Evolutionary conservation across 2,888 invertebrate species (phyloP).

Genomic region (Tanytarsus gracilentus): DNA sequence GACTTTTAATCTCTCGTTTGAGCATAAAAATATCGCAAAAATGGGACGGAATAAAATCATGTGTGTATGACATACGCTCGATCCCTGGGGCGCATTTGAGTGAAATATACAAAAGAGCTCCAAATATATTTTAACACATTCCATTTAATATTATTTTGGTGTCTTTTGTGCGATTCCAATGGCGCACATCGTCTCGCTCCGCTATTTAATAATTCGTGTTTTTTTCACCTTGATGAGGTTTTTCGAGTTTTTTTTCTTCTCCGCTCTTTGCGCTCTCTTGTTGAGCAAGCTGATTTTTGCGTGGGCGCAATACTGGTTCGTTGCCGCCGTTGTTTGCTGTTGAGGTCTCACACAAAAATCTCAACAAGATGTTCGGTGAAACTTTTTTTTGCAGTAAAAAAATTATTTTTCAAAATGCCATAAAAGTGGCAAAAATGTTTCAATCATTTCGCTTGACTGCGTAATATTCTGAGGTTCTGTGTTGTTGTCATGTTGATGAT

Average conservation of each 20-base stretch:
- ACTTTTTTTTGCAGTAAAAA: no score
- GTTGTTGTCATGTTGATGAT: no score
- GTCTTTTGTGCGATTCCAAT: background rate
- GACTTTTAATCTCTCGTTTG: background rate
- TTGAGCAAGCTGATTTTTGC: background rate
- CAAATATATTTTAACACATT: constrained; percentile 1
- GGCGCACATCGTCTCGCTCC: background rate
- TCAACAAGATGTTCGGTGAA: no score
- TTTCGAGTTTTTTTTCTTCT: background rate
- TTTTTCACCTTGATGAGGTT: constrained; percentile 20
- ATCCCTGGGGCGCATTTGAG: background rate
- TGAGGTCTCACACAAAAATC: no score
- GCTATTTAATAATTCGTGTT: constrained; percentile 12
- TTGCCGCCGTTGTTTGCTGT: no score
- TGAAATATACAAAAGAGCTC: background rate
- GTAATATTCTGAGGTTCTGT: no score
- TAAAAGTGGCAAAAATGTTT: constrained; percentile 16
- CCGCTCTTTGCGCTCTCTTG: background rate
- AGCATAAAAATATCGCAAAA: background rate
- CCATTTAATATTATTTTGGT: background rate
- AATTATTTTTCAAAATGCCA: no score
- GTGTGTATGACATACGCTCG: background rate
- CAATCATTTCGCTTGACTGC: background rate
- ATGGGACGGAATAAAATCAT: background rate
- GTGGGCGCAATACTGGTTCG: constrained; percentile 13